Evolutionary conservation across 53 echinoderm and acorn worm species (phyloP).

Genomic region (Glandiceps talaboti): DNA sequence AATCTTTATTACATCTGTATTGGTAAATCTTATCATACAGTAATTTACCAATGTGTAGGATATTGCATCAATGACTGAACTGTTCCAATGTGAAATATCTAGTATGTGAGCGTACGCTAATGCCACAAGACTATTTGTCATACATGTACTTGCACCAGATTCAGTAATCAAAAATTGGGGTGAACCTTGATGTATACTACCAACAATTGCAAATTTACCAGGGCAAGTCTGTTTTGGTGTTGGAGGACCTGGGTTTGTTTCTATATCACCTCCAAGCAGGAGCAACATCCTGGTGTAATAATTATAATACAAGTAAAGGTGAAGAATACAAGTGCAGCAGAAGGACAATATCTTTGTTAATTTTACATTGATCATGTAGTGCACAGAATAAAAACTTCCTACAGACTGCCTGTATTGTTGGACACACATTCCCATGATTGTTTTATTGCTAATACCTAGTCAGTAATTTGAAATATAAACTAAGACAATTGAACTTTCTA

Average conservation of each 20-base stretch:
- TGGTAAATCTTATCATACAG: background rate
- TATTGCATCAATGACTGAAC: background rate
- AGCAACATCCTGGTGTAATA: background rate
- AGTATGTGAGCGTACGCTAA: background rate
- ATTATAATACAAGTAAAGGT: no score
- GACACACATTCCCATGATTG: no score
- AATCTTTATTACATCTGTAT: background rate
- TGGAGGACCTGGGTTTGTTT: background rate
- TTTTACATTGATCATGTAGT: no score
- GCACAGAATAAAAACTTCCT: no score
- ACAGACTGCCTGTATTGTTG: no score
- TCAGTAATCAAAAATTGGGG: background rate
- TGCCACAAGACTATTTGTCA: background rate
- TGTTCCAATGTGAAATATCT: background rate
- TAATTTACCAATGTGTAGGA: background rate
- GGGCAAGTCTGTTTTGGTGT: background rate
- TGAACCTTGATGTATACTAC: background rate
- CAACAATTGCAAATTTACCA: background rate
- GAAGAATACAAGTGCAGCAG: no score
- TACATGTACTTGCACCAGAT: background rate
- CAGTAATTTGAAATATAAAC: no score
- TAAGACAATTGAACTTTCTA: no score
- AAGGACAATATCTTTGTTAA: no score
- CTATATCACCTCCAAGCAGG: background rate
- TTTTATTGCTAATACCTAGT: no score